Evolutionary conservation across 2,797 vertebrate species (phyloP).

Genomic region (Coluber constrictor): DNA sequence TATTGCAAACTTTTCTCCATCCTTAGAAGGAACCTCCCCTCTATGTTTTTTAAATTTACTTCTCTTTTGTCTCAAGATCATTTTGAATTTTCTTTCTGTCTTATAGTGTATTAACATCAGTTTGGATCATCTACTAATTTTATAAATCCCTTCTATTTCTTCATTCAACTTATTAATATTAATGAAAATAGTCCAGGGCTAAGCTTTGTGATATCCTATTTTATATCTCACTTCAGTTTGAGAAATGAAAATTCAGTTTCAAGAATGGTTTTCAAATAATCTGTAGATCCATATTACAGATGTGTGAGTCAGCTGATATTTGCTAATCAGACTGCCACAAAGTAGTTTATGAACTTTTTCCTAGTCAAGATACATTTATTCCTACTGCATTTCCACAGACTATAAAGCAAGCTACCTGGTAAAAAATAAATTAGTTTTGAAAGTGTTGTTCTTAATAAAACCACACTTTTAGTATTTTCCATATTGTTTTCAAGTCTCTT

Average conservation of each 20-base stretch:
- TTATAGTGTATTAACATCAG: background rate
- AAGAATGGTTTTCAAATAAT: background rate
- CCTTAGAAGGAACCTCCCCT: background rate
- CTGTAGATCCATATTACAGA: background rate
- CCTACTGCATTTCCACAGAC: background rate
- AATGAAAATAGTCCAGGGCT: background rate
- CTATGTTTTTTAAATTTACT: background rate
- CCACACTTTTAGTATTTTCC: background rate
- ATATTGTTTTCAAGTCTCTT: background rate
- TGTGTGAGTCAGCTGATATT: background rate
- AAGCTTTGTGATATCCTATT: background rate
- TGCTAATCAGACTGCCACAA: background rate
- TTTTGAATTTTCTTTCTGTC: background rate
- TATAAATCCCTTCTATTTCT: background rate
- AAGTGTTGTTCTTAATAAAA: background rate
- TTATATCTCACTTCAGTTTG: background rate
- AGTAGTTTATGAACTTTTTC: background rate
- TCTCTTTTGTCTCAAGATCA: background rate
- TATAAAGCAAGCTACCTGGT: background rate
- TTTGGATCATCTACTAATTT: background rate
- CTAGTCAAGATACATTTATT: background rate
- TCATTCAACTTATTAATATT: background rate
- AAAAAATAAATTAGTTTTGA: background rate
- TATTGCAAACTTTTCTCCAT: background rate
- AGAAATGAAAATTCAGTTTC: background rate